Evolutionary conservation across 1,140 invertebrate species (phyloP), one percentile per base, ranked within the genome.

Genomic region (Rhopalosiphum maidis): DNA sequence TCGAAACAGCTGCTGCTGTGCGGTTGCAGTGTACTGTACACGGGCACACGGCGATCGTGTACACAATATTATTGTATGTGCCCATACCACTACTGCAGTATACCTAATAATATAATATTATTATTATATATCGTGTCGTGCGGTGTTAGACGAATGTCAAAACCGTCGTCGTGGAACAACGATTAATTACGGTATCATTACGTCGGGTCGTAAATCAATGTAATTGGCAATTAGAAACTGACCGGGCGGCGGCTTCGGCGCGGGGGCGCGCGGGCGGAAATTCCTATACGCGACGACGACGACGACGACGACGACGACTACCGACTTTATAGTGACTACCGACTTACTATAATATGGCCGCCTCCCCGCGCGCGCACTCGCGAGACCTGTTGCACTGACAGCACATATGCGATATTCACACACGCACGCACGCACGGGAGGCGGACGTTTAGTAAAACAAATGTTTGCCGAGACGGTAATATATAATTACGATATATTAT

Each of bases 221-320:
- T 93, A 93, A 93, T 93, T 93, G 91, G 82, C 91, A 93, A 93
- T 93, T 93, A 93, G 91, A 93, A 93, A 93, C 91, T 83, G 91
- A 85, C 82, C 43, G 91, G n/a, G 41, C 60, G 41, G 41, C 37
- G 90, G 60, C 60, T 18, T 30, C 11, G 60, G 60, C 30, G 60
- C 15, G 60, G 60, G 60, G 60, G 30, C 15, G 46, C 85, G 85
- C 83, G 83, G 43, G 30, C 46, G 87, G 48, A 37, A 68, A 89
- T 89, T 89, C 87, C 48, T 89, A 68, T 68, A 85, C 83, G 83
- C 37, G 83, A 85, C 9, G 23, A 43, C 83, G 35, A 85, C 83
- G 82, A 85, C 82, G 4, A 83, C n/a, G 4, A 83, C n/a, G 77
- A 35, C 68, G 37, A 37, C 37, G 68, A 82, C 68, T 35, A 22